Evolutionary conservation across 1,140 invertebrate genomes (phyloP).

Genomic region (Drosophila santomea): DNA sequence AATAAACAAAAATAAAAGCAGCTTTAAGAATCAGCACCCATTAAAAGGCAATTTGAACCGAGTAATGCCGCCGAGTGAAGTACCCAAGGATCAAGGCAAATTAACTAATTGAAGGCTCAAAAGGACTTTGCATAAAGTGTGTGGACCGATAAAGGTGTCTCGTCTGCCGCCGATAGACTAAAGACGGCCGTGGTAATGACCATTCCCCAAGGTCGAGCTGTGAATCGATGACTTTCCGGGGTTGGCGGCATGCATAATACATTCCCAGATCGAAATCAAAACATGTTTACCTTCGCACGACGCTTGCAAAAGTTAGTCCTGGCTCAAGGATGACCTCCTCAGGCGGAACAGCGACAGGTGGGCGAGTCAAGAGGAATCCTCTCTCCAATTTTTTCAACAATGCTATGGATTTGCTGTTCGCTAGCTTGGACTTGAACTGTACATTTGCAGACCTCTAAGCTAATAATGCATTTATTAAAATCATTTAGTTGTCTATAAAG

Average conservation of each 20-base stretch:
- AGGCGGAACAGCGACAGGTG: slow-evolving; percentile 15
- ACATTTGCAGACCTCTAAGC: slow-evolving; percentile 4
- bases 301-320: slow-evolving; percentile 27
- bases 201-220: slow-evolving; percentile 22
- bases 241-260: slow-evolving; percentile 61
- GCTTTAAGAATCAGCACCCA: slow-evolving; percentile 26
- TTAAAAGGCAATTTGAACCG: slow-evolving; percentile 48
- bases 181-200: slow-evolving; percentile 27
- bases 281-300: slow-evolving; percentile 60
- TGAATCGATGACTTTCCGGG: background rate
- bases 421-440: slow-evolving; percentile 30
- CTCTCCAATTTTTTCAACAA: background rate
- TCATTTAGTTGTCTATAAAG: too few species aligned
- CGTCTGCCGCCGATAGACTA: slow-evolving; percentile 35
- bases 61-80: slow-evolving; percentile 26
- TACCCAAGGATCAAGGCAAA: slow-evolving; percentile 34
- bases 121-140: slow-evolving; percentile 64
- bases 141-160: slow-evolving; percentile 13
- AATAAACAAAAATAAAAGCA: slow-evolving; percentile 32
- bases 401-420: slow-evolving; percentile 5
- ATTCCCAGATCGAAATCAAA: slow-evolving; percentile 72
- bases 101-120: slow-evolving; percentile 68
- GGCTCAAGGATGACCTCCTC: slow-evolving; percentile 23
- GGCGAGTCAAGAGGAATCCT: slow-evolving; percentile 15
- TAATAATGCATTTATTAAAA: background rate